phyloP scores from a whole-genome alignment of 2,113 vertebrate genomes.

The Aegotheles bennettii region DNA sequence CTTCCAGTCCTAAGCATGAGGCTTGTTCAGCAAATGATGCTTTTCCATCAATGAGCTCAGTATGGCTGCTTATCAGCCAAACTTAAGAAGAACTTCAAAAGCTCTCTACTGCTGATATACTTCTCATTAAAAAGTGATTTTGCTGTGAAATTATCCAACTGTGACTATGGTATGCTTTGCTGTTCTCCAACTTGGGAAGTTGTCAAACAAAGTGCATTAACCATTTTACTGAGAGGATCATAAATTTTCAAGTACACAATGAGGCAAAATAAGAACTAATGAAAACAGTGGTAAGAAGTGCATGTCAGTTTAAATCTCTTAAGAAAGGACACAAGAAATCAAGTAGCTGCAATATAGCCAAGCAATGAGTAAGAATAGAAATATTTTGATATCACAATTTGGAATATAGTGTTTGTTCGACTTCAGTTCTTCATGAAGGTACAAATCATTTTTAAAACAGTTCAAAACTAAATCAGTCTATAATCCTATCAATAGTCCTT shows the following conservation, averaged over 20 bases:
- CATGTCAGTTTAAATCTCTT: background rate
- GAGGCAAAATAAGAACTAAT: background rate
- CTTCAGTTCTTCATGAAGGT: background rate
- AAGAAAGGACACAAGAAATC: background rate
- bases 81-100: constrained; percentile 64
- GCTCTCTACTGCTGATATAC: constrained; percentile 47
- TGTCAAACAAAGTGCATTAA: constrained; percentile 39
- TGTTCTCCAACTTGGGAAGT: background rate
- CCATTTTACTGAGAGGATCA: background rate
- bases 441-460: background rate
- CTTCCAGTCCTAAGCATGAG: constrained; percentile 56
- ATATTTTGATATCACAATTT: background rate
- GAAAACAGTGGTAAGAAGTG: background rate
- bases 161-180: constrained; percentile 43
- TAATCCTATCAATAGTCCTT: background rate
- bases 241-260: background rate
- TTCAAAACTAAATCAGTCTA: background rate
- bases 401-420: background rate
- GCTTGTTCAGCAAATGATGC: constrained; percentile 31
- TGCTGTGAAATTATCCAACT: constrained; percentile 56
- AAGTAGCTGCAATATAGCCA: background rate
- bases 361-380: background rate
- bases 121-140: constrained; percentile 69
- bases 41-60: constrained; percentile 68
- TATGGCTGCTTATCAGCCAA: constrained; percentile 57